Percentiles rank a stretch among this genome's conserved stretches.
phyloP scores from a whole-genome alignment of 2,113 vertebrate genomes.

The Mungos mungo region DNA sequence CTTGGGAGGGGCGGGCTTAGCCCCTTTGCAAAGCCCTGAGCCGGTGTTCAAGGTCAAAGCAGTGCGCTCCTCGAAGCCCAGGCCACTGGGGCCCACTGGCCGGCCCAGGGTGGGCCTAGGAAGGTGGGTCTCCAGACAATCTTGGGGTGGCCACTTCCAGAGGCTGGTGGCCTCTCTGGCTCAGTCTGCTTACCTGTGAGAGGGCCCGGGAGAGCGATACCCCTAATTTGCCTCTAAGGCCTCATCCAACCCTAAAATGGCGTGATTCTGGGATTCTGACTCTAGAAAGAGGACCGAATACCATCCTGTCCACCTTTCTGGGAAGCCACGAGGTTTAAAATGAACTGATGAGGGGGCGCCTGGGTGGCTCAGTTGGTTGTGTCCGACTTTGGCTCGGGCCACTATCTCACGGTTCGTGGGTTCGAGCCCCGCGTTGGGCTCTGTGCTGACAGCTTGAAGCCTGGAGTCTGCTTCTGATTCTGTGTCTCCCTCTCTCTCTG shows the following conservation, averaged over 20 bases:
- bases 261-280: not conserved
- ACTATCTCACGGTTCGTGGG: too few species aligned
- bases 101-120: not conserved
- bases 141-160: not conserved
- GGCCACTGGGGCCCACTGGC: not conserved
- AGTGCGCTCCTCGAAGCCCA: not conserved
- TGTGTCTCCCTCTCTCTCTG: too few species aligned
- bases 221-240: not conserved
- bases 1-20: not conserved
- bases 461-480: too few species aligned
- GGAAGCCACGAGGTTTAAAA: not conserved
- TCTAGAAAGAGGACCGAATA: not conserved
- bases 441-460: too few species aligned
- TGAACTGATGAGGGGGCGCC: too few species aligned
- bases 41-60: not conserved
- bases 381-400: too few species aligned
- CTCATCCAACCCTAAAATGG: not conserved
- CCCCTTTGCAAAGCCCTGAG: not conserved
- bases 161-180: not conserved
- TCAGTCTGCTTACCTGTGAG: not conserved
- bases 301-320: not conserved
- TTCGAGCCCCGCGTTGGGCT: too few species aligned
- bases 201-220: fast-evolving
- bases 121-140: not conserved
- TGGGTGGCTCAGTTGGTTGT: too few species aligned